Evolutionary conservation across 2,113 vertebrate species (phyloP).

Genomic region (Epinephelus moara): DNA sequence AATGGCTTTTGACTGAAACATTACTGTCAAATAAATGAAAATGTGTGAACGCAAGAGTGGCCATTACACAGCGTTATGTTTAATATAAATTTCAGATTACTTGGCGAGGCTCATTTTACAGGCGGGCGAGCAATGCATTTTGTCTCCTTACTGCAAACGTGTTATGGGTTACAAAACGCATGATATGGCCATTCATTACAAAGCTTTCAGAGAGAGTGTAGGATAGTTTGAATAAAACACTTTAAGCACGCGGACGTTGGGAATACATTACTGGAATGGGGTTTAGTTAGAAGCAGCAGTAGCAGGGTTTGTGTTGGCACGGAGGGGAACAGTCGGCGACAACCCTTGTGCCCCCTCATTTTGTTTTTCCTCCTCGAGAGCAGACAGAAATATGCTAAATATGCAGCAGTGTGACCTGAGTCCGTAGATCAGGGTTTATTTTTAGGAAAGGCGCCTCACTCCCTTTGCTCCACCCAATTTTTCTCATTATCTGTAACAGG

Average conservation of each 20-base stretch:
- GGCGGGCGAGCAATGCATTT: not conserved
- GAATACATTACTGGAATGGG: conserved; percentile 41
- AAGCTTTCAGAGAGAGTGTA: conserved; percentile 18
- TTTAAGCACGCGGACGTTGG: conserved; percentile 13
- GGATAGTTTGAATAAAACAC: conserved; percentile 3
- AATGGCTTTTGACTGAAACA: conserved; percentile 57
- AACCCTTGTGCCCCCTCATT: conserved; percentile 21
- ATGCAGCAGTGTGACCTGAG: conserved; percentile 73
- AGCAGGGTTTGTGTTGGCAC: conserved; percentile 50
- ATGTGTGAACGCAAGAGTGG: conserved; percentile 30
- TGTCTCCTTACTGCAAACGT: conserved; percentile 6
- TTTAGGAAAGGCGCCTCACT: conserved; percentile 65
- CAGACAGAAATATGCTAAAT: conserved; percentile 78
- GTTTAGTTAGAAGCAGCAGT: conserved; percentile 32
- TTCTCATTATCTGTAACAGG: conserved; percentile 51
- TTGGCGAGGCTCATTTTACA: conserved; percentile 37
- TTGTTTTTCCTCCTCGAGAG: conserved; percentile 42
- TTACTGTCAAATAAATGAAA: conserved; percentile 65
- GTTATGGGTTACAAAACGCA: conserved; percentile 16
- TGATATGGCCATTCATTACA: not conserved
- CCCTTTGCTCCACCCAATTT: conserved; percentile 32
- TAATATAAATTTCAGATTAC: conserved; percentile 36
- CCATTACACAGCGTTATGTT: conserved; percentile 43
- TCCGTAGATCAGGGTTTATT: conserved; percentile 72
- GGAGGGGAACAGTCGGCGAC: conserved; percentile 39